Evolutionary conservation across 2,888 invertebrate genomes (phyloP).

Genomic region (Nephrotoma flavescens): DNA sequence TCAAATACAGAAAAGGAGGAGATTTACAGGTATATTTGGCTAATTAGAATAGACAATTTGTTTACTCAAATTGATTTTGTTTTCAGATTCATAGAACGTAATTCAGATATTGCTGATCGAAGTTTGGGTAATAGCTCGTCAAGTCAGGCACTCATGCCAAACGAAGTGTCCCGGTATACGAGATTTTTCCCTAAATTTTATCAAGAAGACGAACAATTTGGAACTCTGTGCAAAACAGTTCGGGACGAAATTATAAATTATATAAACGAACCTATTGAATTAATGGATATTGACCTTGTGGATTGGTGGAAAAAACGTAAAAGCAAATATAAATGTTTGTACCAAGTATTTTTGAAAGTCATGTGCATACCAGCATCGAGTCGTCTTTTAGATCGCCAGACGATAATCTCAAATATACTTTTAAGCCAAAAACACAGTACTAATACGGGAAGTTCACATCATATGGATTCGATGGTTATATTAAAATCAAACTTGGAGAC

Average conservation of each 20-base stretch:
- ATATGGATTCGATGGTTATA: not conserved
- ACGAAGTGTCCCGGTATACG: not conserved
- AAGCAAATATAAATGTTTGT: not conserved
- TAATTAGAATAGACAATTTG: no score
- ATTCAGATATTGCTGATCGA: not conserved
- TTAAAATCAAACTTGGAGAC: not conserved
- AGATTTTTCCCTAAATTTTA: not conserved
- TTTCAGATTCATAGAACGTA: not conserved
- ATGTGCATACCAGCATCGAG: not conserved
- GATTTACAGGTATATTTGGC: not conserved
- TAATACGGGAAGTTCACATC: not conserved
- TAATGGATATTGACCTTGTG: not conserved
- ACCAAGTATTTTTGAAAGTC: not conserved
- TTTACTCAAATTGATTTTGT: no score
- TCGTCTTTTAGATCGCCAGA: not conserved
- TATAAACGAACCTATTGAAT: not conserved
- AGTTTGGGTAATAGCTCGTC: not conserved
- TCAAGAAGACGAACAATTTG: not conserved
- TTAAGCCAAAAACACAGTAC: not conserved
- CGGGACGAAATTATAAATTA: not conserved
- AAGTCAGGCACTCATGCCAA: not conserved
- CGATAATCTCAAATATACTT: not conserved
- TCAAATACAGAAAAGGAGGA: not conserved
- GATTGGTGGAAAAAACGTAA: not conserved
- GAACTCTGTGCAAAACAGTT: not conserved